These are phyloP conservation scores for Tuta absoluta DNA, from an alignment of 2,888 invertebrate genomes.

Conservation along the genomic window DNA sequence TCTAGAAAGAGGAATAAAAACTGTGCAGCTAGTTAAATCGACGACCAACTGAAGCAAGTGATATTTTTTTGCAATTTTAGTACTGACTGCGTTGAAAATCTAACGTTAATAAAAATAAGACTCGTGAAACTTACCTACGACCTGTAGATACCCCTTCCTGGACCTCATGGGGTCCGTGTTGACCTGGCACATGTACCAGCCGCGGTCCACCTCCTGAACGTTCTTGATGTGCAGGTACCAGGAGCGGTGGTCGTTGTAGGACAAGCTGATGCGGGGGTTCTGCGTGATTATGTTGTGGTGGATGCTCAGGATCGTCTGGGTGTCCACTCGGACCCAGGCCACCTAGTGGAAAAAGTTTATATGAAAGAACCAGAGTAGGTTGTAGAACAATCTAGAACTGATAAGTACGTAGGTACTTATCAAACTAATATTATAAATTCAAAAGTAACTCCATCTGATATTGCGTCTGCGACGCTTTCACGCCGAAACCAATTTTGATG, in stretches of 20 bases:
- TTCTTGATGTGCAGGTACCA: slow-evolving; percentile 95
- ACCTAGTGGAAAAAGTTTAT: slow-evolving; percentile 79
- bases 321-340: slow-evolving; percentile 96
- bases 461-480: too few species aligned
- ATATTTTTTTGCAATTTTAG: too few species aligned
- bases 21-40: too few species aligned
- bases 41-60: too few species aligned
- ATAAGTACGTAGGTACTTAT: too few species aligned
- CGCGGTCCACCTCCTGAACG: slow-evolving; percentile 92
- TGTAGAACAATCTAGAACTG: too few species aligned
- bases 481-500: too few species aligned
- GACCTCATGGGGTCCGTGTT: slow-evolving; percentile 97
- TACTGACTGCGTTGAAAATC: too few species aligned
- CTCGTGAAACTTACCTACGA: slow-evolving; percentile 87
- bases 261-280: slow-evolving; percentile 92
- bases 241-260: slow-evolving; percentile 94
- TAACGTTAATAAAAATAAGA: too few species aligned
- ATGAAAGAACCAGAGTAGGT: background rate
- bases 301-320: slow-evolving; percentile 94
- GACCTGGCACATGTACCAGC: slow-evolving; percentile 96
- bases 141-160: slow-evolving; percentile 93
- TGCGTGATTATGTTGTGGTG: slow-evolving; percentile 96
- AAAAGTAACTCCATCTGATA: too few species aligned
- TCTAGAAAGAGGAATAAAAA: too few species aligned
- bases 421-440: too few species aligned